A percentile compares a stretch with the other conserved stretches of the same genome.
Evolutionary conservation across 2,888 invertebrate species (phyloP).

Genomic region (Camponotus fellah): DNA sequence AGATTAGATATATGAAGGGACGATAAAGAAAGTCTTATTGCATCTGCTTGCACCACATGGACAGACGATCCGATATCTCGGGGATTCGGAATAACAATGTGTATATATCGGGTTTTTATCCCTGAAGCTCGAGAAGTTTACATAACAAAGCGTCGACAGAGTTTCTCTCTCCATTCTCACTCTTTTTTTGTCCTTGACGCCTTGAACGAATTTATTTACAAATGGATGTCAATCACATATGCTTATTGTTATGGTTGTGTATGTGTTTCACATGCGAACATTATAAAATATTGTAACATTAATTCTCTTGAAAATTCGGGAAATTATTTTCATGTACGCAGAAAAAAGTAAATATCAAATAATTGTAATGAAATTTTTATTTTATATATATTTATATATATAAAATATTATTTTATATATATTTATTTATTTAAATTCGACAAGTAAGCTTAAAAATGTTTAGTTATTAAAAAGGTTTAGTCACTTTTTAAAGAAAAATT

Average conservation of each 20-base stretch:
- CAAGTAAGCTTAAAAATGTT: neutral
- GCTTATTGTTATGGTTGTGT: neutral
- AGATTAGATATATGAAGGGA: neutral
- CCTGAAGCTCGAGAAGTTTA: conserved; percentile 42
- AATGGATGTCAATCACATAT: conserved; percentile 31
- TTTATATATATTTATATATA: neutral
- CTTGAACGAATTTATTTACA: conserved; percentile 64
- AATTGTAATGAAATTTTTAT: neutral
- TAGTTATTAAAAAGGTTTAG: neutral
- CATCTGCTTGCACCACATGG: conserved; percentile 50
- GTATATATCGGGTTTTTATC: conserved; percentile 43
- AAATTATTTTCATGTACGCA: neutral
- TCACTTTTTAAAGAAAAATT: neutral
- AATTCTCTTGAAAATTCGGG: neutral
- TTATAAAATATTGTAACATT: conserved; percentile 13
- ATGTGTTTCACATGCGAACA: neutral
- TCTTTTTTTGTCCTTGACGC: neutral
- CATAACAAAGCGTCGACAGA: conserved; percentile 41
- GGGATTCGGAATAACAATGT: conserved; percentile 16
- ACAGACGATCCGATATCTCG: conserved; percentile 53
- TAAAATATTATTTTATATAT: too few relatives aligned
- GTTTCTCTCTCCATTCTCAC: neutral
- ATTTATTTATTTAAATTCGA: neutral
- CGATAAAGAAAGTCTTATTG: conserved; percentile 53
- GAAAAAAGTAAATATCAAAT: neutral